phyloP scores from a whole-genome alignment of 2,797 vertebrate genomes.

The Iguana delicatissima region DNA sequence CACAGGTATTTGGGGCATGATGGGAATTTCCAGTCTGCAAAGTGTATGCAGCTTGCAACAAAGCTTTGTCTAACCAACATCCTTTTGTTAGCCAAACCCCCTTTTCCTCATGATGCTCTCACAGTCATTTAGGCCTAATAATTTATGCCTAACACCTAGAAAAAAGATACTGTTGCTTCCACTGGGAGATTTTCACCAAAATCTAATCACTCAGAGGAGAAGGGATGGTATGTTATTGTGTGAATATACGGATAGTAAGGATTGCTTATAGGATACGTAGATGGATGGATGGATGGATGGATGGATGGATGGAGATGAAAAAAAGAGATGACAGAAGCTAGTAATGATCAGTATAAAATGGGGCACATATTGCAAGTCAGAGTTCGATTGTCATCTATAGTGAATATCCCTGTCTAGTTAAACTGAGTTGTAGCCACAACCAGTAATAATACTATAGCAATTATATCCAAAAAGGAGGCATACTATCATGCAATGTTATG shows the following conservation, averaged over 20 bases:
- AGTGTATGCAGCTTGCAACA: neutral
- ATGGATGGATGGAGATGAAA: too few species aligned
- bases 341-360: neutral
- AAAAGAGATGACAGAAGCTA: too few species aligned
- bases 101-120: neutral
- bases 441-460: neutral
- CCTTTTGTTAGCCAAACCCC: neutral
- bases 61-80: too few species aligned
- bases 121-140: neutral
- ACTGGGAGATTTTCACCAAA: neutral
- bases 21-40: neutral
- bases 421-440: neutral
- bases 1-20: conserved; percentile 85
- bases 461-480: neutral
- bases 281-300: too few species aligned
- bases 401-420: neutral
- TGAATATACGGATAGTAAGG: neutral
- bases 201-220: neutral
- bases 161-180: neutral
- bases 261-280: neutral
- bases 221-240: neutral
- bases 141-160: neutral
- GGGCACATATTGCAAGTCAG: neutral
- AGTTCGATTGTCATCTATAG: neutral
- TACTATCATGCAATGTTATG: neutral